Evolutionary conservation across 2,888 invertebrate species (phyloP).

Genomic region (Heliconius ismenius): DNA sequence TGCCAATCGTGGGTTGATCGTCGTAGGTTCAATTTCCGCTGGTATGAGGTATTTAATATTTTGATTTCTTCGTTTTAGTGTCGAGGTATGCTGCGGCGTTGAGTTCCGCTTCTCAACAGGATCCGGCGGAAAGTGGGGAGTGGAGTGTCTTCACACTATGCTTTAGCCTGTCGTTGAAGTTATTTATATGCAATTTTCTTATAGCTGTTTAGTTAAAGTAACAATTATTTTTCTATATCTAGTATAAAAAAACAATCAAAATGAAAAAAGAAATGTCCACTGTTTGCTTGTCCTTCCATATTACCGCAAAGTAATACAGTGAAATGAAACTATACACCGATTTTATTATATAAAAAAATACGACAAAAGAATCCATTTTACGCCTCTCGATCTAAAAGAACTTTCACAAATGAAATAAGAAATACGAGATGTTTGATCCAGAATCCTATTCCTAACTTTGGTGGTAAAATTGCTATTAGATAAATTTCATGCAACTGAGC

Average conservation of each 20-base stretch:
- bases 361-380: constrained; percentile 16
- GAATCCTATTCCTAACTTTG: constrained; percentile 28
- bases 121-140: too few relatives aligned
- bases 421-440: constrained; percentile 21
- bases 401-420: constrained; percentile 15
- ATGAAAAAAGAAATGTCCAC: neutral
- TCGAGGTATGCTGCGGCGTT: too few relatives aligned
- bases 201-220: neutral
- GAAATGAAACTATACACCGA: neutral
- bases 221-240: neutral
- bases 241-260: too few relatives aligned
- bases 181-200: neutral
- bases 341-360: neutral
- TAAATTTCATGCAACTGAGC: constrained; percentile 33
- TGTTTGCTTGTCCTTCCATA: neutral
- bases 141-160: too few relatives aligned
- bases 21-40: too few relatives aligned
- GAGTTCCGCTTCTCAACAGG: too few relatives aligned
- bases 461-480: constrained; percentile 37
- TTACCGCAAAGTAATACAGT: neutral
- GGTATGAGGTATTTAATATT: too few relatives aligned
- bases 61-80: too few relatives aligned
- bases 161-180: neutral
- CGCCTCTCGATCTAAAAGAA: constrained; percentile 17
- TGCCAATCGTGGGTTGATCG: too few relatives aligned